phyloP scores from a whole-genome alignment of 2,113 vertebrate genomes.

The Muntiacus reevesi region DNA sequence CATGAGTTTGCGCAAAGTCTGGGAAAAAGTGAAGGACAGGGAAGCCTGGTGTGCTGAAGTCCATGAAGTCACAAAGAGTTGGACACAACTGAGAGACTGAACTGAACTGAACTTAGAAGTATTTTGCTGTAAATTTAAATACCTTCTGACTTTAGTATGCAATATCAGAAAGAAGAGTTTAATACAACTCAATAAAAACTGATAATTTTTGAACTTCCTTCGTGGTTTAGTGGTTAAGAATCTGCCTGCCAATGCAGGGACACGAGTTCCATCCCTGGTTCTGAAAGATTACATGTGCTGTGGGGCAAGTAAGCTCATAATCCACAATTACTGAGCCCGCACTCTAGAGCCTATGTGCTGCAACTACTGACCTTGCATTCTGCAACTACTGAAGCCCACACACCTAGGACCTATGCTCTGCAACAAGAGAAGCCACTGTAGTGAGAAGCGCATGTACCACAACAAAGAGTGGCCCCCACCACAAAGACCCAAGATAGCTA shows the following conservation, averaged over 20 bases:
- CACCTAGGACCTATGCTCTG: neutral
- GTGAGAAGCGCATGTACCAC: neutral
- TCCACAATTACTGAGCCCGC: neutral
- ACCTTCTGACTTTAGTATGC: neutral
- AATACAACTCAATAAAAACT: neutral
- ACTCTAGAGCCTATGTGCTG: neutral
- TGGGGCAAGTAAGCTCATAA: neutral
- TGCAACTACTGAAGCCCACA: neutral
- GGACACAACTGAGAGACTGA: neutral
- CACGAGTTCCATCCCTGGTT: neutral
- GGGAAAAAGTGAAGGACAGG: neutral
- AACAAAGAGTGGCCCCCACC: neutral
- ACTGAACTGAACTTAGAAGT: neutral
- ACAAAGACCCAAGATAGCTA: neutral
- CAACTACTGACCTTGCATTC: neutral
- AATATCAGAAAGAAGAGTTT: neutral
- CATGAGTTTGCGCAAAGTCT: neutral
- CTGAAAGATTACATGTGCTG: neutral
- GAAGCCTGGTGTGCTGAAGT: neutral
- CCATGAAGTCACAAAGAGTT: neutral
- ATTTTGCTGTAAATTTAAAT: neutral
- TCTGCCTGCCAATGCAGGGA: neutral
- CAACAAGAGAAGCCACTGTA: neutral
- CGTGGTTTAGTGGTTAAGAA: neutral
- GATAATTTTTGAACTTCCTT: neutral